phyloP scores from a whole-genome alignment of 2,888 invertebrate genomes.

The Drosophila anomelani region DNA sequence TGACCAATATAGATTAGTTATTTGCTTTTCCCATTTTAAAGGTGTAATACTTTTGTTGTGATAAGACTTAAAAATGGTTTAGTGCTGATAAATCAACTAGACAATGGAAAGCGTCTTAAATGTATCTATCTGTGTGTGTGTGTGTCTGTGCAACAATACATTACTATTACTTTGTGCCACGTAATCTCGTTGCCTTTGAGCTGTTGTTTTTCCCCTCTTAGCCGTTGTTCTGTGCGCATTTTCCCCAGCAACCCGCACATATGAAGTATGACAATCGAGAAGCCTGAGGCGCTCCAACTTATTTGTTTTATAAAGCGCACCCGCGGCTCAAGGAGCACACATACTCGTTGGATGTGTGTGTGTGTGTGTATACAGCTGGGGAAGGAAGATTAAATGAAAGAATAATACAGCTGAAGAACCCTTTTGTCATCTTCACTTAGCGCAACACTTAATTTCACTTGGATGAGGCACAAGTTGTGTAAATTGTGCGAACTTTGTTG shows the following conservation, averaged over 20 bases:
- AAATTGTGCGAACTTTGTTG: conserved; percentile 78
- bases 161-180: conserved; percentile 29
- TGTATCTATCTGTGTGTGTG: conserved; percentile 4
- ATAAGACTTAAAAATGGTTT: background rate
- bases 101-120: conserved; percentile 8
- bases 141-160: background rate
- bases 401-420: conserved; percentile 79
- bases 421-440: conserved; percentile 79
- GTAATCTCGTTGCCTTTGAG: conserved; percentile 41
- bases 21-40: background rate
- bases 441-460: conserved; percentile 81
- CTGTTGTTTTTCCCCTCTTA: conserved; percentile 41
- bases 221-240: conserved; percentile 25
- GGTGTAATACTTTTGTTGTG: background rate
- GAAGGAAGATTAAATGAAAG: conserved; percentile 73
- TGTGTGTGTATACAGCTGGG: conserved; percentile 31
- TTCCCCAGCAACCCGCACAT: conserved; percentile 25
- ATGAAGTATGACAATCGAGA: conserved; percentile 72
- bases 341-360: conserved; percentile 16
- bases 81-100: conserved; percentile 8
- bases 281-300: conserved; percentile 68
- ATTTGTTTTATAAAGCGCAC: conserved; percentile 77
- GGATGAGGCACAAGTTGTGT: conserved; percentile 69
- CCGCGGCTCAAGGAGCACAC: conserved; percentile 58
- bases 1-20: background rate